Evolutionary conservation across 2,888 invertebrate genomes (phyloP).

Genomic region (Dugesia japonica): DNA sequence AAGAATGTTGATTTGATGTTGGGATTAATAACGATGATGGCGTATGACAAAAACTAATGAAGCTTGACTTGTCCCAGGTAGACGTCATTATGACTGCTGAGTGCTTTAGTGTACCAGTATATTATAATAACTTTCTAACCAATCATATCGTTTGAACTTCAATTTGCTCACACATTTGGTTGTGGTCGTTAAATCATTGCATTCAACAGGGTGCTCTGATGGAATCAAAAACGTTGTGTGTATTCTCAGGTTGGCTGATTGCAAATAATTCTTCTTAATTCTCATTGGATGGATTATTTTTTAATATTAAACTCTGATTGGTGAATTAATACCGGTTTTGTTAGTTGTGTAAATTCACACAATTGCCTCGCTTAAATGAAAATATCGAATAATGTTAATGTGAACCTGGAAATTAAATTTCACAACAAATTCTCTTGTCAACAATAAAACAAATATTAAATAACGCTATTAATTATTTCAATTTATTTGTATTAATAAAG

Average conservation of each 20-base stretch:
- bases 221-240: not conserved
- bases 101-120: not conserved
- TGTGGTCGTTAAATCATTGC: not conserved
- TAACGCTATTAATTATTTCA: too few relatives aligned
- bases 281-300: not conserved
- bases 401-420: not conserved
- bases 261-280: not conserved
- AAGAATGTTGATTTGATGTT: not conserved
- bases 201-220: slow-evolving; percentile 16
- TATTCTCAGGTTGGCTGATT: not conserved
- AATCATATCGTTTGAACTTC: not conserved
- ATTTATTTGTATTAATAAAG: too few relatives aligned
- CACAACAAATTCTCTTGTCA: not conserved
- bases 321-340: not conserved
- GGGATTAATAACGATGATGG: not conserved
- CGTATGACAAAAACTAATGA: not conserved
- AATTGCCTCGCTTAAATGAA: not conserved
- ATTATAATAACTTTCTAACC: slow-evolving; percentile 1
- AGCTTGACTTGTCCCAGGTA: slow-evolving; percentile 16
- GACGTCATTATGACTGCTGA: not conserved
- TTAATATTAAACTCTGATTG: not conserved
- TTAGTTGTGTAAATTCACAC: not conserved
- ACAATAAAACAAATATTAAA: not conserved
- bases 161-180: not conserved
- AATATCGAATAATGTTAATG: not conserved